Evolutionary conservation across 2,797 vertebrate genomes (phyloP), one percentile per base, ranked within the genome.

Genomic region (Heliangelus exortis): DNA sequence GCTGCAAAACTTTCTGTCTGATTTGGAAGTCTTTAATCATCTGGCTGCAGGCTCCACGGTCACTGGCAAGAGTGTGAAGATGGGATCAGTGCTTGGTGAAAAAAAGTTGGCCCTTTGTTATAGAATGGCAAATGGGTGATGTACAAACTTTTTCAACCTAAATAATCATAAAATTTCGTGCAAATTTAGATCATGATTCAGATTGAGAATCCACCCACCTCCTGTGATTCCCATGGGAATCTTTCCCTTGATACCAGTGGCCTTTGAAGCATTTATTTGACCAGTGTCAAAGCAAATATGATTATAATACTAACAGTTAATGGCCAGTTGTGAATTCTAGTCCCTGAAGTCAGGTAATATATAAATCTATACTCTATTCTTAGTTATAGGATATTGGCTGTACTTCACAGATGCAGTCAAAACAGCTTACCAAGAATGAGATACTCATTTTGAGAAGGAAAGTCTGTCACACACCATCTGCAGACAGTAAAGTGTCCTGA

Each of bases 401-500:
- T 77, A 48, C 19, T 90, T 88, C 78, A 85, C 29, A 93, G 57
- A 71, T 47, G 29, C 50, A 77, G 84, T 62, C 74, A 51, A 87
- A 95, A 92, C 45, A 90, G 65, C 74, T 95, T 93, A 75, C 58
- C 39, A 50, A 85, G 83, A 84, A 41, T 78, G n/a, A 93, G 89
- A 90, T 34, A 34, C 75, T 94, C 72, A 33, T 72, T 96, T 80
- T 91, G 82, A 68, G 87, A 89, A 85, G 65, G 50, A 51, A 88
- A 92, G 89, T 45, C 84, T 87, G 71, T 84, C 87, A 61, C 76
- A 78, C 76, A 91, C 86, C 96, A 95, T 95, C 95, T 95, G 95
- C 78, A 94, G 93, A 87, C 54, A 95, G 57, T 53, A 61, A 95
- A 93, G 82, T 55, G 84, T 86, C 93, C 93, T 58, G 73, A 92